Conservation (phyloP, 2,888 invertebrate genomes). For the Serrognathus titanus region DNA sequence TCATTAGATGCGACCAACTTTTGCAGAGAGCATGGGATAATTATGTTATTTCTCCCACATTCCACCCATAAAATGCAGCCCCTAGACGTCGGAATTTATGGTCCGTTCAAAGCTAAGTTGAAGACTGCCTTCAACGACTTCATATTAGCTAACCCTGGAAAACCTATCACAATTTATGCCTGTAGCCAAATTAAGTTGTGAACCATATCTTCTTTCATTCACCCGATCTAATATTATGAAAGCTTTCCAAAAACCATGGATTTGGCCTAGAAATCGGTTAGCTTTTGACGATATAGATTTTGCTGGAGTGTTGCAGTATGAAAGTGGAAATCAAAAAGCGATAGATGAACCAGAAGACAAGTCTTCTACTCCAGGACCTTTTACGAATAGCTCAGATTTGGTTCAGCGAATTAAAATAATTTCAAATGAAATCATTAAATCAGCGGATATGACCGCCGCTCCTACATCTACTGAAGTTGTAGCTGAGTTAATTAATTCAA, state of each 20-base stretch:
- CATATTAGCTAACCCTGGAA: constrained; percentile 27
- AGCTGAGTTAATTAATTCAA: too few species aligned
- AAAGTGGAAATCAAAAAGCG: too few species aligned
- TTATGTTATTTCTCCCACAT: constrained; percentile 33
- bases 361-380: too few species aligned
- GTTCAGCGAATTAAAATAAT: too few species aligned
- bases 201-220: constrained; percentile 11
- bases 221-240: constrained; percentile 8
- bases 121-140: constrained; percentile 25
- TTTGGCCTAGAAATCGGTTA: too few species aligned
- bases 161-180: constrained; percentile 26
- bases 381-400: too few species aligned
- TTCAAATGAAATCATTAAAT: too few species aligned
- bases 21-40: constrained; percentile 30
- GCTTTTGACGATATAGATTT: too few species aligned
- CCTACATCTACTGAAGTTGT: too few species aligned
- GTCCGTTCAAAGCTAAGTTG: constrained; percentile 30
- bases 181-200: constrained; percentile 8
- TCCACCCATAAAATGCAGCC: constrained; percentile 33
- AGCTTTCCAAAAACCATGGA: neutral
- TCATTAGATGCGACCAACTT: constrained; percentile 17
- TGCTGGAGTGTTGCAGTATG: too few species aligned
- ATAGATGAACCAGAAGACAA: too few species aligned
- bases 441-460: too few species aligned
- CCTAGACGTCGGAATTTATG: constrained; percentile 25